These are phyloP conservation scores for Exocentrus adspersus DNA, from an alignment of 2,888 invertebrate species.

Conservation along the genomic window DNA sequence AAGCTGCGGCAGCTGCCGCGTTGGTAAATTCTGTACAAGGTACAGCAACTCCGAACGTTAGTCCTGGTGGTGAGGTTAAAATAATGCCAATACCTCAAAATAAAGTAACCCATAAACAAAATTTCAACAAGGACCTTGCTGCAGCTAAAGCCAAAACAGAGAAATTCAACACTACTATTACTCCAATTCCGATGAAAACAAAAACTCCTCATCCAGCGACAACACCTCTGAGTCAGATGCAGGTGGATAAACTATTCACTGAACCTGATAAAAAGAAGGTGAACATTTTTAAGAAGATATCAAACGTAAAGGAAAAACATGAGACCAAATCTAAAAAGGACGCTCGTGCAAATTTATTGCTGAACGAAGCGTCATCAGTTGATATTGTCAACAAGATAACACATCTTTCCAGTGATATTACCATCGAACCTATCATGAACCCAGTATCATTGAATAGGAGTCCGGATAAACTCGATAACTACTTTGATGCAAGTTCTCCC, in stretches of 20 bases:
- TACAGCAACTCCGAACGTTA: not conserved
- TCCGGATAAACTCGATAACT: constrained; percentile 59
- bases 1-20: constrained; percentile 44
- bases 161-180: constrained; percentile 62
- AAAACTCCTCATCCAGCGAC: constrained; percentile 56
- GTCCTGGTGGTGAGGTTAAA: constrained; percentile 29
- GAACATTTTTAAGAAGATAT: constrained; percentile 88
- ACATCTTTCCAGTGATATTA: constrained; percentile 64
- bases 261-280: constrained; percentile 88
- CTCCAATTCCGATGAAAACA: constrained; percentile 57
- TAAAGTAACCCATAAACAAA: constrained; percentile 36
- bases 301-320: constrained; percentile 75
- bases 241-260: constrained; percentile 71
- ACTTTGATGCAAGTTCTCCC: constrained; percentile 66
- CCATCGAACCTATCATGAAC: constrained; percentile 65
- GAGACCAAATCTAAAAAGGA: constrained; percentile 61
- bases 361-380: constrained; percentile 58
- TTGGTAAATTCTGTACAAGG: not conserved
- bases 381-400: constrained; percentile 55
- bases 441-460: constrained; percentile 48
- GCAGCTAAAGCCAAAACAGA: constrained; percentile 62
- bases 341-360: constrained; percentile 61
- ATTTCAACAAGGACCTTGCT: constrained; percentile 57
- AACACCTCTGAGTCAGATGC: constrained; percentile 48
- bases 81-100: constrained; percentile 23